A percentile compares a stretch with the other conserved stretches of the same genome.
These are phyloP conservation scores for Dexiosoma caninum DNA, from an alignment of 2,888 invertebrate genomes.

Conservation along the genomic window DNA sequence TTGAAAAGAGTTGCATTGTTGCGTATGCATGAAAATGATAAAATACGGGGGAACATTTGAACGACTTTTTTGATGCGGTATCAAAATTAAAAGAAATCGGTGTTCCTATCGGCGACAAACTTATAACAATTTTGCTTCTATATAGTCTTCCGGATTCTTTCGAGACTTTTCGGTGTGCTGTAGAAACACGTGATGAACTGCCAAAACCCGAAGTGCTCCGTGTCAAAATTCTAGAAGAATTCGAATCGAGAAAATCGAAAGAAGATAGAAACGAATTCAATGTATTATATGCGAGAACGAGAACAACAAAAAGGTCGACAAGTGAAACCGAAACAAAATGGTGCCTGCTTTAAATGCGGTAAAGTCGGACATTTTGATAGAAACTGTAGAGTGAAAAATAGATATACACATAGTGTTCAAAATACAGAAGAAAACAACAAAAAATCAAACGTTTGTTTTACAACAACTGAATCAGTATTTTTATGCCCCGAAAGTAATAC, in stretches of 20 bases:
- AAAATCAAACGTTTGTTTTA: constrained; percentile 18
- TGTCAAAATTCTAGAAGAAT: constrained; percentile 61
- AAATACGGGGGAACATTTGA: constrained; percentile 71
- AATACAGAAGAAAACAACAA: background rate
- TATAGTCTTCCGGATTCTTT: constrained; percentile 70
- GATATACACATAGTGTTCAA: constrained; percentile 13
- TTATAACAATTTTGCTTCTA: constrained; percentile 70
- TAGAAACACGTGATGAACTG: no score
- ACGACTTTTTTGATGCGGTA: constrained; percentile 72
- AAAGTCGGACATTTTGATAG: constrained; percentile 32
- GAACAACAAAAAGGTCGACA: constrained; percentile 4
- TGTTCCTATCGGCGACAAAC: constrained; percentile 68
- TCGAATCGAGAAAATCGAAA: constrained; percentile 57
- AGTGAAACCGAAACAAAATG: background rate
- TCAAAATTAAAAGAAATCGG: constrained; percentile 72
- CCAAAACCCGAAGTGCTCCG: constrained; percentile 64
- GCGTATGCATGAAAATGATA: constrained; percentile 70
- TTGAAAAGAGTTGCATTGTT: constrained; percentile 72
- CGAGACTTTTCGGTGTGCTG: constrained; percentile 72
- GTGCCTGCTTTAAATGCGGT: constrained; percentile 32
- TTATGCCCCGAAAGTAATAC: background rate
- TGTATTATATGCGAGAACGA: constrained; percentile 41
- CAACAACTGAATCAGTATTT: constrained; percentile 3
- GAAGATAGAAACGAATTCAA: constrained; percentile 28
- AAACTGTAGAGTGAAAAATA: constrained; percentile 19